A percentile compares a stretch with the other conserved stretches of the same genome.
Conservation (phyloP, 2,888 invertebrate species). For the Melanostoma mellinum region DNA sequence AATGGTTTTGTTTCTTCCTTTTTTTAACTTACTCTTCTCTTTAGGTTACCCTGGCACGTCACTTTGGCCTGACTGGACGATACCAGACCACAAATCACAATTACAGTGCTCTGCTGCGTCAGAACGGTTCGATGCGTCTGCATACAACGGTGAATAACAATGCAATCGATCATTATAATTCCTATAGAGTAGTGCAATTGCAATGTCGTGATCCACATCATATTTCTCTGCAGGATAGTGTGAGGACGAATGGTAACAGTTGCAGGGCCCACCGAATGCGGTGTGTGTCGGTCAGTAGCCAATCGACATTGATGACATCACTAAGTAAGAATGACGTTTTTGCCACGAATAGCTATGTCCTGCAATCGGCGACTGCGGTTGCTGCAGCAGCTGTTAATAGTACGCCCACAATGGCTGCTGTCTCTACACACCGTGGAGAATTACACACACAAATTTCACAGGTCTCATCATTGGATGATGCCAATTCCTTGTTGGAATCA, state of each 20-base stretch:
- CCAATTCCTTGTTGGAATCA: slow-evolving; percentile 77
- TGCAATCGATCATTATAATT: slow-evolving; percentile 79
- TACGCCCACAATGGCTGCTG: slow-evolving; percentile 38
- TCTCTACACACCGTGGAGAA: slow-evolving; percentile 73
- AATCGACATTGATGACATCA: slow-evolving; percentile 78
- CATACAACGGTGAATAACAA: slow-evolving; percentile 81
- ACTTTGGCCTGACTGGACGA: slow-evolving; percentile 78
- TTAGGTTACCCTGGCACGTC: slow-evolving; percentile 80
- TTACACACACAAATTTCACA: slow-evolving; percentile 80
- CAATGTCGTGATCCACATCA: slow-evolving; percentile 80
- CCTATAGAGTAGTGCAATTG: slow-evolving; percentile 80
- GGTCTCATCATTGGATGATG: slow-evolving; percentile 79
- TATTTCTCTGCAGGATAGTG: slow-evolving; percentile 81
- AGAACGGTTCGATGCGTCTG: slow-evolving; percentile 80
- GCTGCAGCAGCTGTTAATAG: slow-evolving; percentile 58
- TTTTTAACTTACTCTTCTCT: slow-evolving; percentile 19
- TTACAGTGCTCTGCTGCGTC: slow-evolving; percentile 80
- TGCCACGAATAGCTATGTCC: slow-evolving; percentile 72
- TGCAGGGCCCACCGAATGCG: slow-evolving; percentile 77
- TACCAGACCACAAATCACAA: slow-evolving; percentile 79
- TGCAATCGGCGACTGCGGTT: slow-evolving; percentile 62
- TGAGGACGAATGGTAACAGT: slow-evolving; percentile 77
- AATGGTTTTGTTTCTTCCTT: slow-evolving; percentile 23
- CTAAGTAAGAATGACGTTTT: slow-evolving; percentile 78
- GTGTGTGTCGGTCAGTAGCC: slow-evolving; percentile 78